Evolutionary conservation across 2,797 vertebrate genomes (phyloP).

Genomic region (Gobio occitaniae): DNA sequence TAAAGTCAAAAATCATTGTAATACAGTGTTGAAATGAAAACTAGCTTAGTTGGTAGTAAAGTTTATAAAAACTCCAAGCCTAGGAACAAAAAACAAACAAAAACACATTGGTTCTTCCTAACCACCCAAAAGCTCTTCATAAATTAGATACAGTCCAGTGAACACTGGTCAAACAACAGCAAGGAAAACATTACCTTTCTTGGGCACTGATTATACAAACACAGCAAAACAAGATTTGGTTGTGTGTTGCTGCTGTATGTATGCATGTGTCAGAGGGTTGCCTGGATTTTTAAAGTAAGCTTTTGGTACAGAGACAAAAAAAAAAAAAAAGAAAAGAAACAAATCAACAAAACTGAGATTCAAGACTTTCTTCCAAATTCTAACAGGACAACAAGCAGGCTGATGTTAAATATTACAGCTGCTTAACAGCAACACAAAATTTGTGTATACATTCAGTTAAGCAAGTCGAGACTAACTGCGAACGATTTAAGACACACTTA

Average conservation of each 20-base stretch:
- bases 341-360: background rate
- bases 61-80: background rate
- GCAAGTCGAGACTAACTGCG: background rate
- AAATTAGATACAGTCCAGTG: slow-evolving; percentile 34
- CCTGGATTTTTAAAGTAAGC: background rate
- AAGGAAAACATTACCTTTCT: slow-evolving; percentile 28
- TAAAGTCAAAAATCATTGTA: background rate
- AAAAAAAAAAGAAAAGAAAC: background rate
- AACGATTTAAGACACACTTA: background rate
- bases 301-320: background rate
- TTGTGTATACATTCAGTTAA: background rate
- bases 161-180: background rate
- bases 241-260: background rate
- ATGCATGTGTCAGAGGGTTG: slow-evolving; percentile 15
- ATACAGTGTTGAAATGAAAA: background rate
- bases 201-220: slow-evolving; percentile 15
- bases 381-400: background rate
- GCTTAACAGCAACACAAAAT: background rate
- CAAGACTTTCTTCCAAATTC: background rate
- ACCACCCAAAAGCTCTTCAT: background rate
- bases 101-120: background rate
- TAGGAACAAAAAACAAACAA: background rate
- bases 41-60: background rate
- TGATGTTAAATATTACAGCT: background rate
- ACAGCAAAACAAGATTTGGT: background rate